These are phyloP conservation scores for Eueides isabella DNA, from an alignment of 1,140 invertebrate genomes.

Conservation along the genomic window DNA sequence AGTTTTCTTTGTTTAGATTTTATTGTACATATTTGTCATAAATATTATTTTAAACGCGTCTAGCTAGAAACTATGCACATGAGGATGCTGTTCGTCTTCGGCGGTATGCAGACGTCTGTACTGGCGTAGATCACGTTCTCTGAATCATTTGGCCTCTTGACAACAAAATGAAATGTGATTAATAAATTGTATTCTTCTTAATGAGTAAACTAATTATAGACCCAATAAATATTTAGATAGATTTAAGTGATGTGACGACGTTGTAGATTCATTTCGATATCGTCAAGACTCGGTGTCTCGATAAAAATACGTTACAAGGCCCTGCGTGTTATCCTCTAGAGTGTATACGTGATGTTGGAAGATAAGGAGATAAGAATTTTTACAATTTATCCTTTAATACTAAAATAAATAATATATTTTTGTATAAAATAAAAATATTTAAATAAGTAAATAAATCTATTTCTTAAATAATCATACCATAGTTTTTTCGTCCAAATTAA, in stretches of 20 bases:
- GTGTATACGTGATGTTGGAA: neutral
- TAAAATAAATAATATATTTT: neutral
- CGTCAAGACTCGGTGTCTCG: neutral
- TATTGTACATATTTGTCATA: neutral
- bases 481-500: too few relatives aligned
- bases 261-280: neutral
- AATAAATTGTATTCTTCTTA: slow-evolving; percentile 16
- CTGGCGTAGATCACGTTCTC: slow-evolving; percentile 19
- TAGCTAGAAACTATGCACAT: slow-evolving; percentile 8
- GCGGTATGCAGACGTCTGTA: slow-evolving; percentile 27
- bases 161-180: slow-evolving; percentile 23
- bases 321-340: neutral
- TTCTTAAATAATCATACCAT: too few relatives aligned
- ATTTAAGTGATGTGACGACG: neutral
- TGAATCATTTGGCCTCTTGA: slow-evolving; percentile 32
- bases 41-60: neutral
- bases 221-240: neutral
- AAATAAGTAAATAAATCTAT: too few relatives aligned
- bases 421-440: neutral
- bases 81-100: neutral
- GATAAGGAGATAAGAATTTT: neutral
- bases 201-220: neutral
- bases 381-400: neutral
- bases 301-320: slow-evolving; percentile 6
- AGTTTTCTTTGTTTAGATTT: neutral